Evolutionary conservation across 2,888 invertebrate genomes (phyloP), one percentile per base, ranked within the genome.

Genomic region (Polymixis flavicincta): DNA sequence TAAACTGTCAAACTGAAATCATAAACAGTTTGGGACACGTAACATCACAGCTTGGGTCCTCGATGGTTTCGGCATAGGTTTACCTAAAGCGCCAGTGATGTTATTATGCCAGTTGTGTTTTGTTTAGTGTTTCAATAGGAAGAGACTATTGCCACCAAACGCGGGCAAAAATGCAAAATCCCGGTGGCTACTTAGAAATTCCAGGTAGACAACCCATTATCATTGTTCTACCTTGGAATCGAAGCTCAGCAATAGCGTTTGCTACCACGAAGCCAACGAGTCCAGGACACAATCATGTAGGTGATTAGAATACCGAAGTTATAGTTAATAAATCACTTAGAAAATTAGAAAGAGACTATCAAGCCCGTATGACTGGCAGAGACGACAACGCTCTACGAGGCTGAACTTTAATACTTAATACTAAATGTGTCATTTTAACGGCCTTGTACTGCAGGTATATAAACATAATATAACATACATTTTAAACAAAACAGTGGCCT

Each of bases 401-500:
- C n/a, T 32, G 13, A 11, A n/a, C 11, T 71, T 37, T 37, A n/a
- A n/a, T 42, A 22, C 28, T 25, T 28, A 22, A 37, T 42, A 22
- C 13, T 50, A 6, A 42, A 42, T 52, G n/a, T 25, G 0, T 6
- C 14, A 17, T 25, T 45, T 8, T 28, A 28, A 54, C 17, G 6
- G 13, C n/a, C 14, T 3, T 11, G 9, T 25, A 22, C n/a, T n/a
- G n/a, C 1, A 14, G 14, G 19, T 64, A 14, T 55, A 48, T 54
- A 42, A 2, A 32, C 54, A 59, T 19, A 54, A 64, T 42, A 52
- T 52, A 54, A 69, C n/a, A 25, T n/a, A n/a, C 69, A 75, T 60
- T 76, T 68, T 74, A 82, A 82, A 73, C 74, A 84, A 74, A 50
- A 72, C 67, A 69, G 28, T 85, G 90, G 45, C 88, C 90, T 82